phyloP scores from a whole-genome alignment of 2,113 vertebrate genomes.

The Cynoglossus semilaevis region DNA sequence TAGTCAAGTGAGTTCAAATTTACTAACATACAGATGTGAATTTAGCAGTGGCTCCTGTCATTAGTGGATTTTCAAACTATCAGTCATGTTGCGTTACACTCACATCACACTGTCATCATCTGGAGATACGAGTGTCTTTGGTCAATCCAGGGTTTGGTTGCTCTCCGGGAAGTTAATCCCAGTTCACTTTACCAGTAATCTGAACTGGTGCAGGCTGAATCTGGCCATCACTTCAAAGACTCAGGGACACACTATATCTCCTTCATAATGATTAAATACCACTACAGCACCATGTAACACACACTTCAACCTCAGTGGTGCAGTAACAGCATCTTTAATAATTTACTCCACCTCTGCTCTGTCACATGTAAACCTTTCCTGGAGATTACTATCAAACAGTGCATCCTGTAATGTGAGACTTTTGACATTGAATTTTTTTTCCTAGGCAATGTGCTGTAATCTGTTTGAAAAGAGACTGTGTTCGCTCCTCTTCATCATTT shows the following conservation, averaged over 20 bases:
- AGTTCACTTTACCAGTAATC: constrained; percentile 8
- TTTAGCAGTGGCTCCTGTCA: no score
- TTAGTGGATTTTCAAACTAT: no score
- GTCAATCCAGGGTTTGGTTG: no score
- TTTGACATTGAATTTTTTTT: neutral
- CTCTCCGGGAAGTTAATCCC: neutral
- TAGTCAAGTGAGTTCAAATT: no score
- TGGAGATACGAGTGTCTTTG: no score
- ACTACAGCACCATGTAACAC: neutral
- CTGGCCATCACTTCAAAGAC: constrained; percentile 9
- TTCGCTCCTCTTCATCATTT: neutral
- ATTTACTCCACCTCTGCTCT: neutral
- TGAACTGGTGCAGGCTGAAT: constrained; percentile 7
- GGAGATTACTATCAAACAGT: neutral
- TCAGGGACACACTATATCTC: neutral
- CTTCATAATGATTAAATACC: neutral
- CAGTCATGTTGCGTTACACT: no score
- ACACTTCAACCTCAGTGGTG: constrained; percentile 6
- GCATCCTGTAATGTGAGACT: neutral
- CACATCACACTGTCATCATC: no score
- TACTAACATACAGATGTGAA: no score
- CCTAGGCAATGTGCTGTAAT: neutral
- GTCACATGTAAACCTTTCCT: neutral
- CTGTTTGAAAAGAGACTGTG: neutral
- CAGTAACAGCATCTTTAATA: constrained; percentile 11